phyloP scores from a whole-genome alignment of 2,888 invertebrate genomes.

The Epinotia ramella region DNA sequence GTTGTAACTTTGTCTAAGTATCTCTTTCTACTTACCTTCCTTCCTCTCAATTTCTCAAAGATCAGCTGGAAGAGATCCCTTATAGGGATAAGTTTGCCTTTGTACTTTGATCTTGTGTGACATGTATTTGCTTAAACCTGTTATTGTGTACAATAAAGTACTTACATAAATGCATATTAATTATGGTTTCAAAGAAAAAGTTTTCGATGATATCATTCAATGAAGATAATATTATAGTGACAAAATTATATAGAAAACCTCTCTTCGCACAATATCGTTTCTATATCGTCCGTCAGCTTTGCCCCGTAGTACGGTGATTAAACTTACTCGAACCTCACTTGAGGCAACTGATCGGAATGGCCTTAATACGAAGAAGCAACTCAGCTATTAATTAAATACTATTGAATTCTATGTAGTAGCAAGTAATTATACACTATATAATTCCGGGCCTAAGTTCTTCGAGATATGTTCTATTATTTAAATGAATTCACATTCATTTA shows the following conservation, averaged over 20 bases:
- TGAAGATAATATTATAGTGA: background rate
- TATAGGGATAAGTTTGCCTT: no score
- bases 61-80: no score
- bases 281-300: background rate
- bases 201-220: background rate
- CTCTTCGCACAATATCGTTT: background rate
- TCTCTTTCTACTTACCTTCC: no score
- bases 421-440: constrained; percentile 13
- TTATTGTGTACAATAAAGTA: no score
- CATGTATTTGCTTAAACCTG: no score
- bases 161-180: no score
- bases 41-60: no score
- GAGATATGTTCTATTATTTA: background rate
- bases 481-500: background rate
- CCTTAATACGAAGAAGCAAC: constrained; percentile 8
- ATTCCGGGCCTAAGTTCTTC: background rate
- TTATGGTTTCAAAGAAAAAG: background rate
- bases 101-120: no score
- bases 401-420: background rate
- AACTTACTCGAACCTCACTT: constrained; percentile 1
- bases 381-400: constrained; percentile 15
- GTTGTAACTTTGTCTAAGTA: no score
- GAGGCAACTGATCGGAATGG: constrained; percentile 10
- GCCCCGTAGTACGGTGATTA: background rate
- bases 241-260: background rate